A percentile compares a stretch with the other conserved stretches of the same genome.
These are phyloP conservation scores for Dendropsophus ebraccatus DNA, from an alignment of 2,113 vertebrate genomes.

Conservation along the genomic window DNA sequence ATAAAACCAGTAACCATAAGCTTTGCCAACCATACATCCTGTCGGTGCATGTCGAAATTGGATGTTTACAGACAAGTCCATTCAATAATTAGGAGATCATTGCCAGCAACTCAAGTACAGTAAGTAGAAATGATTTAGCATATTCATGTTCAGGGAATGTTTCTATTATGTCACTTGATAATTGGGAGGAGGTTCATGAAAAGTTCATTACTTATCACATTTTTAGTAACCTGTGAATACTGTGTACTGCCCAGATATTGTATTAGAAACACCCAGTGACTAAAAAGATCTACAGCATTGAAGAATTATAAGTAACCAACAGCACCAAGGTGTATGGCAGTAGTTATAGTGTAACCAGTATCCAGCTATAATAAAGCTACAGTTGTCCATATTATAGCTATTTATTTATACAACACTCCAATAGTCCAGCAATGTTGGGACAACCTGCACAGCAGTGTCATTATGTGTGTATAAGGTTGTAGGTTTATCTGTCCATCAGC, in stretches of 20 bases:
- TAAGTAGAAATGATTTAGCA: slow-evolving; percentile 74
- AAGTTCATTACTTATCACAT: not conserved
- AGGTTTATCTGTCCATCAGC: not conserved
- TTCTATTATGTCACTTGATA: not conserved
- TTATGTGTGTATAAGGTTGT: not conserved
- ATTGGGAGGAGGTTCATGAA: not conserved
- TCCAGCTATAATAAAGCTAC: not conserved
- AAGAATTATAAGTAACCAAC: not conserved
- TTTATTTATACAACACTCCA: not conserved
- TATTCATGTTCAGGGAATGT: not conserved
- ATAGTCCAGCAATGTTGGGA: not conserved
- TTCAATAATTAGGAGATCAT: slow-evolving; percentile 91
- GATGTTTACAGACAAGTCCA: slow-evolving; percentile 94
- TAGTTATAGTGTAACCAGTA: not conserved
- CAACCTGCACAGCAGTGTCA: not conserved
- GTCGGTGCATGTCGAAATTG: slow-evolving; percentile 93
- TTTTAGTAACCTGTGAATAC: not conserved
- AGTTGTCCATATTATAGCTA: too few relatives aligned
- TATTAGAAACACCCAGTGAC: not conserved
- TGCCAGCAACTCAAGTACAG: slow-evolving; percentile 80
- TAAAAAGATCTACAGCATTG: not conserved
- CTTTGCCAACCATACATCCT: slow-evolving; percentile 96
- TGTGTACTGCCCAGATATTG: not conserved
- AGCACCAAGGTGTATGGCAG: not conserved
- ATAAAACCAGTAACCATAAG: slow-evolving; percentile 91